These are phyloP conservation scores for Cuniculus paca DNA, from an alignment of 2,797 vertebrate genomes.

Conservation along the genomic window DNA sequence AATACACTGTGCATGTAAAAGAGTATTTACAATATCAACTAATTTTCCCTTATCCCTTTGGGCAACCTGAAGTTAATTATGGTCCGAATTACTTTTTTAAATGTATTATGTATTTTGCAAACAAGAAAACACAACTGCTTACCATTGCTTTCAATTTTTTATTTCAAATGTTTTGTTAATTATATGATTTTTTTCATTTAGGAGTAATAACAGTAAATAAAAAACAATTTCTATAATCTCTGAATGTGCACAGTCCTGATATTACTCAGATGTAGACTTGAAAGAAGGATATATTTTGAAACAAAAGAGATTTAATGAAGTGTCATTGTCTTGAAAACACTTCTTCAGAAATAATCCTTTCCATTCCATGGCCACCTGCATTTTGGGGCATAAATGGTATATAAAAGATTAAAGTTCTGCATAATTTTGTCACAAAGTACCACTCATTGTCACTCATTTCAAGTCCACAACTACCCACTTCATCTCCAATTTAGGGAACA, in stretches of 20 bases:
- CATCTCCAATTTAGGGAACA: neutral
- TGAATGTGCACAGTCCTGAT: neutral
- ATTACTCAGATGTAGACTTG: neutral
- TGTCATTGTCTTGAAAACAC: neutral
- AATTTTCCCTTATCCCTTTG: slow-evolving; percentile 28
- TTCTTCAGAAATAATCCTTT: neutral
- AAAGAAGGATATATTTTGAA: neutral
- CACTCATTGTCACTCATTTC: neutral
- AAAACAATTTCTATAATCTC: slow-evolving; percentile 3
- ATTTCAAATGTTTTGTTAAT: slow-evolving; percentile 36
- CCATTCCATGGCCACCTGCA: neutral
- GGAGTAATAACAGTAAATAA: neutral
- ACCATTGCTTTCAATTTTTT: neutral
- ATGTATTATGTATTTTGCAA: slow-evolving; percentile 34
- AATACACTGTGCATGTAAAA: neutral
- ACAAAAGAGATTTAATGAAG: neutral
- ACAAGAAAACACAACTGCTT: slow-evolving; percentile 25
- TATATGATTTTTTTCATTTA: slow-evolving; percentile 31
- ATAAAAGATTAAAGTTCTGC: neutral
- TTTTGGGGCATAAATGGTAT: neutral
- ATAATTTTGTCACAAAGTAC: neutral
- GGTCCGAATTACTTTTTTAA: neutral
- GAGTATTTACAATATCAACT: slow-evolving; percentile 36
- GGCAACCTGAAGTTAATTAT: slow-evolving; percentile 43
- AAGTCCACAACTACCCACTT: neutral